phyloP scores from a whole-genome alignment of 2,888 invertebrate species.

The Platerodrilus igneus region DNA sequence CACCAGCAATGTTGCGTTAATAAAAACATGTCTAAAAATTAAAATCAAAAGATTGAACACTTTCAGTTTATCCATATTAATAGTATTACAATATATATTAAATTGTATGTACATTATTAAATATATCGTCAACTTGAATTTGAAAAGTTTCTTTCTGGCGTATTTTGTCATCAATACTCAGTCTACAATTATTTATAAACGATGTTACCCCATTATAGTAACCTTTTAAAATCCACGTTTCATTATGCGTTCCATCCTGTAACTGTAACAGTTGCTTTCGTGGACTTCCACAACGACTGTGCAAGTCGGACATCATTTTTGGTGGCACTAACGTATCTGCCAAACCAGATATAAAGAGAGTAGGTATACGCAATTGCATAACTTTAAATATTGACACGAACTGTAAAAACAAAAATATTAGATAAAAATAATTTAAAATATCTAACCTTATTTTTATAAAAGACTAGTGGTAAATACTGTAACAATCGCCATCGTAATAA shows the following conservation, averaged over 20 bases:
- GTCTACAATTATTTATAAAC: constrained; percentile 49
- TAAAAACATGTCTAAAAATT: too few relatives aligned
- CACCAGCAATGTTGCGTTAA: too few relatives aligned
- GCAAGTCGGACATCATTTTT: constrained; percentile 80
- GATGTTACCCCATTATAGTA: constrained; percentile 61
- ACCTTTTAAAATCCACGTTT: constrained; percentile 87
- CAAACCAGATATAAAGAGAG: constrained; percentile 83
- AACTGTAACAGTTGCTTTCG: constrained; percentile 75
- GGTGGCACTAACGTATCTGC: constrained; percentile 87
- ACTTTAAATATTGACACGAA: constrained; percentile 73
- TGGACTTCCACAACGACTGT: constrained; percentile 67
- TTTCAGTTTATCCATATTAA: constrained; percentile 9
- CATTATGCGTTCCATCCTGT: constrained; percentile 85
- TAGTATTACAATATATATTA: constrained; percentile 21
- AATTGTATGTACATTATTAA: constrained; percentile 15
- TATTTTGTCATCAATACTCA: constrained; percentile 26
- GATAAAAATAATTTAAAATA: not conserved
- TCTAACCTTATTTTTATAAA: constrained; percentile 86
- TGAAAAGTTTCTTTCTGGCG: constrained; percentile 1
- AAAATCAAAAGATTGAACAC: too few relatives aligned
- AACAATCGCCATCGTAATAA: constrained; percentile 71
- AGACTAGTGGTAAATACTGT: constrained; percentile 72
- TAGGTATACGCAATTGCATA: constrained; percentile 66
- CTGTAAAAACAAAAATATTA: constrained; percentile 49
- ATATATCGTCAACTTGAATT: constrained; percentile 2